phyloP scores from a whole-genome alignment of 1,140 invertebrate genomes.

The Diabrotica virgifera region DNA sequence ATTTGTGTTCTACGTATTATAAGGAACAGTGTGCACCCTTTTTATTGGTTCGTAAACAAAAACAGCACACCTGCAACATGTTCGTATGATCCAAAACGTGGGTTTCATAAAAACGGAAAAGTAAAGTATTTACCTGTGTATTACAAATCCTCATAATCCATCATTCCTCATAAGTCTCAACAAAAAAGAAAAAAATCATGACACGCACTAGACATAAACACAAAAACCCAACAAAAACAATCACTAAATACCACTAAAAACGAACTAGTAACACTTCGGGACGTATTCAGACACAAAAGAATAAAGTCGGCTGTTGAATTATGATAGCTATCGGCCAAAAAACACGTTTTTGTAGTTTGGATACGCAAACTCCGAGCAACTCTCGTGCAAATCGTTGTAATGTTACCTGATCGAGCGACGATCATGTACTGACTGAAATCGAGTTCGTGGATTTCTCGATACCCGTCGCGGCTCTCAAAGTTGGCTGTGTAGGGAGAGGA shows the following conservation, averaged over 20 bases:
- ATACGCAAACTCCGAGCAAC: conserved; percentile 11
- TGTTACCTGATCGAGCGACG: conserved; percentile 5
- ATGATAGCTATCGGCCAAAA: conserved; percentile 12
- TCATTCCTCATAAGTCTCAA: neutral
- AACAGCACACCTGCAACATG: too few relatives aligned
- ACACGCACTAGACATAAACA: conserved; percentile 13
- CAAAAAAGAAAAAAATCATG: conserved; percentile 4
- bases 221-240: conserved; percentile 12
- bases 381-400: neutral
- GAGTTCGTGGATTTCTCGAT: conserved; percentile 8
- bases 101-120: too few relatives aligned
- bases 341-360: conserved; percentile 15
- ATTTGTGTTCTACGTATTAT: too few relatives aligned
- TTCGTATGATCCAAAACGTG: too few relatives aligned
- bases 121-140: neutral
- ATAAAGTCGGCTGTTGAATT: conserved; percentile 6
- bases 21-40: too few relatives aligned
- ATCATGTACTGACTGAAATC: conserved; percentile 19
- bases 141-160: conserved; percentile 15
- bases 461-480: conserved; percentile 11
- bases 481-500: conserved; percentile 15
- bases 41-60: too few relatives aligned
- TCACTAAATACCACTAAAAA: conserved; percentile 17
- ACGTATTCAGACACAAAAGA: conserved; percentile 13
- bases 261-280: conserved; percentile 11